phyloP scores from a whole-genome alignment of 2,797 vertebrate genomes.

The Tolypeutes matacus region DNA sequence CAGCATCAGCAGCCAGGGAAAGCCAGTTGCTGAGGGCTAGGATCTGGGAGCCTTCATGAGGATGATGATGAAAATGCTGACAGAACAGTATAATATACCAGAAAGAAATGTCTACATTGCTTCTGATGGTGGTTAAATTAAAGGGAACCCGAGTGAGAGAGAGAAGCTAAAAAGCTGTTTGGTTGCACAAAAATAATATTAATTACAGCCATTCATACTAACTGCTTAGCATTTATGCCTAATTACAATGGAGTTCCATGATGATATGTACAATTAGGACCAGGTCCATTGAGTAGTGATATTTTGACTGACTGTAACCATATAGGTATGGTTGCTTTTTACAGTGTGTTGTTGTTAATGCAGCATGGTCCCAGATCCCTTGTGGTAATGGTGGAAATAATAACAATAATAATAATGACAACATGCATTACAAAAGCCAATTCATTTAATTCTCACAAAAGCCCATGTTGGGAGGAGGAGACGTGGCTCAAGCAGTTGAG shows the following conservation, averaged over 20 bases:
- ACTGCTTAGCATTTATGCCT: neutral
- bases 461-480: neutral
- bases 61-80: neutral
- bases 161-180: neutral
- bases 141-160: neutral
- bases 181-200: neutral
- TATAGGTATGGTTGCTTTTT: neutral
- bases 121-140: neutral
- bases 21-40: neutral
- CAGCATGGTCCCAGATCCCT: neutral
- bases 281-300: neutral
- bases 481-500: too few relatives aligned
- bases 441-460: neutral
- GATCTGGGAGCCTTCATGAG: neutral
- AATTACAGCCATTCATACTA: neutral
- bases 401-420: neutral
- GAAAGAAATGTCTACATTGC: neutral
- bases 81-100: neutral
- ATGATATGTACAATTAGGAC: rapidly evolving
- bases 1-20: neutral
- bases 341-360: neutral
- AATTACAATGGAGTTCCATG: too few relatives aligned
- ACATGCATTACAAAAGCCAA: neutral
- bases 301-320: neutral
- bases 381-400: neutral